phyloP scores from a whole-genome alignment of 1,140 invertebrate species.

The Drosophila repletoides region DNA sequence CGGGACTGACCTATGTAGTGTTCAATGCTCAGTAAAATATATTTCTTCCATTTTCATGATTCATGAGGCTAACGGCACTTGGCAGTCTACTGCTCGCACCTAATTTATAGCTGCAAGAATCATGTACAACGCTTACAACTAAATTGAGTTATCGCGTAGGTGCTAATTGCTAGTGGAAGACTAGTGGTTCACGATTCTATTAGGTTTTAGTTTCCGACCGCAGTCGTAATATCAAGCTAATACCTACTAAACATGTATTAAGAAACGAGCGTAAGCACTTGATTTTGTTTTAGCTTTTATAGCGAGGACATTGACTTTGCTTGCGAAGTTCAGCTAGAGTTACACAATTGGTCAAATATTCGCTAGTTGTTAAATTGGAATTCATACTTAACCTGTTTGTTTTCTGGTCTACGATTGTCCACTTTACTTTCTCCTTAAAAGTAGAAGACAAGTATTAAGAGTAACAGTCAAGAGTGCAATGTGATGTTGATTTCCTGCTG shows the following conservation, averaged over 20 bases:
- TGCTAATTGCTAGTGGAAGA: conserved; percentile 61
- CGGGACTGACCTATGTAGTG: background rate
- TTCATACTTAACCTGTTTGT: conserved; percentile 64
- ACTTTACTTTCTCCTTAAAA: conserved; percentile 75
- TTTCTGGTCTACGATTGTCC: conserved; percentile 16
- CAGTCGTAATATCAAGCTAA: conserved; percentile 48
- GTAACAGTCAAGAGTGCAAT: conserved; percentile 20
- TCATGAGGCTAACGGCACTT: conserved; percentile 48
- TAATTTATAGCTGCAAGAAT: conserved; percentile 27
- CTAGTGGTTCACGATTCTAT: conserved; percentile 43
- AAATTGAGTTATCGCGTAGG: conserved; percentile 47
- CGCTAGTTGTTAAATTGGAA: conserved; percentile 38
- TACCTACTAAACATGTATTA: conserved; percentile 18
- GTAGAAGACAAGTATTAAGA: conserved; percentile 64
- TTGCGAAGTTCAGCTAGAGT: conserved; percentile 59
- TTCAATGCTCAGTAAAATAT: background rate
- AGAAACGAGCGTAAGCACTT: conserved; percentile 23
- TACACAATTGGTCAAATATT: conserved; percentile 52
- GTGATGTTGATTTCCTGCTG: conserved; percentile 66
- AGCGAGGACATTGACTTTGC: conserved; percentile 72
- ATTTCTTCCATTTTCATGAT: background rate
- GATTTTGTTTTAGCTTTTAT: background rate
- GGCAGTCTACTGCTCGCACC: no score
- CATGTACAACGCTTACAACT: conserved; percentile 24
- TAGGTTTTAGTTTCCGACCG: conserved; percentile 24